These are phyloP conservation scores for Dugesia japonica DNA, from an alignment of 2,888 invertebrate species.

Conservation along the genomic window DNA sequence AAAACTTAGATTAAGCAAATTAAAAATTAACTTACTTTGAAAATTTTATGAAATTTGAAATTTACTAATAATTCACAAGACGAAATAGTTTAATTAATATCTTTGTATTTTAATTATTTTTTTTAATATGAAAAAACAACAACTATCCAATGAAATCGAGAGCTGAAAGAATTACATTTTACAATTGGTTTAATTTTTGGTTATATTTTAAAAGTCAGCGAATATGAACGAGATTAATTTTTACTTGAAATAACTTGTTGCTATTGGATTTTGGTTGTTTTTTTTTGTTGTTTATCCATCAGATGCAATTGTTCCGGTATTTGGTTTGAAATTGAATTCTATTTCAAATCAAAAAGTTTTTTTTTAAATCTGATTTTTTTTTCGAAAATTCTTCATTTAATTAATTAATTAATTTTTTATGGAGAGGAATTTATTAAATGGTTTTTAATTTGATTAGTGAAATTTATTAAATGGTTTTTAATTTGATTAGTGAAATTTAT, in stretches of 20 bases:
- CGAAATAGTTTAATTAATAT: neutral
- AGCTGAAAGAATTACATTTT: neutral
- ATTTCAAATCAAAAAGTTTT: too few relatives aligned
- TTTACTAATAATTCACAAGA: too few relatives aligned
- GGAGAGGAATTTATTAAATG: too few relatives aligned
- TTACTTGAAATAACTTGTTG: neutral
- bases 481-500: too few relatives aligned
- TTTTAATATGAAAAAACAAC: neutral
- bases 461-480: too few relatives aligned
- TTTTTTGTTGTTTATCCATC: neutral
- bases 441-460: too few relatives aligned
- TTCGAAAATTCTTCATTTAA: too few relatives aligned
- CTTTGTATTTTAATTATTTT: neutral
- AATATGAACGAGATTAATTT: neutral
- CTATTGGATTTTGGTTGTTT: neutral
- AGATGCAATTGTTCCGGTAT: neutral
- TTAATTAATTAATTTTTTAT: too few relatives aligned
- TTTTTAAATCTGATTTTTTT: too few relatives aligned
- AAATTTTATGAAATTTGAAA: too few relatives aligned
- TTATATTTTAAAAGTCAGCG: neutral
- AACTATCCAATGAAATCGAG: neutral
- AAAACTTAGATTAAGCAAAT: too few relatives aligned
- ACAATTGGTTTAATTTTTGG: conserved; percentile 9
- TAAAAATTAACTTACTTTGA: neutral
- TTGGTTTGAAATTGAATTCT: too few relatives aligned